Conservation (phyloP, 2,797 vertebrate species). For the Scleropages formosus region DNA sequence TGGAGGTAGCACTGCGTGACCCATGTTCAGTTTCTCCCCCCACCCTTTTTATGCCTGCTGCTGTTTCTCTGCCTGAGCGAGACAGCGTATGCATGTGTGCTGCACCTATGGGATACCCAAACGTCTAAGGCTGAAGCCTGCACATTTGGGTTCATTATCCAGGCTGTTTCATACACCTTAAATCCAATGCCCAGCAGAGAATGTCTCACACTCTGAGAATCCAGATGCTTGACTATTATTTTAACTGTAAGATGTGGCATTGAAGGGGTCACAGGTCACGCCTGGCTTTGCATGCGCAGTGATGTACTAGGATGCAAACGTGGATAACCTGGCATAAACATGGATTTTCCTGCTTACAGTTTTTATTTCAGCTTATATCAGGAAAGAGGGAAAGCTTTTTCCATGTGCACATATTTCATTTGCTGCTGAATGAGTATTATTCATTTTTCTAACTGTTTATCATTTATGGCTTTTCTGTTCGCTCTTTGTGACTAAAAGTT, state of each 20-base stretch:
- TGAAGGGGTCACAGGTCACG: not conserved
- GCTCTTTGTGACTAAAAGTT: not conserved
- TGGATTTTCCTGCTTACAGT: not conserved
- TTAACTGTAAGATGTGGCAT: not conserved
- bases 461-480: not conserved
- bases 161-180: not conserved
- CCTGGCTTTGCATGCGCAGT: not conserved
- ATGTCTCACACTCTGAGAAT: not conserved
- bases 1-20: slow-evolving; percentile 85
- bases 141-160: slow-evolving; percentile 10
- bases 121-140: slow-evolving; percentile 37
- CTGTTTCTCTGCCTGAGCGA: slow-evolving; percentile 53
- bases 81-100: slow-evolving; percentile 18
- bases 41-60: slow-evolving; percentile 46
- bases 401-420: slow-evolving; percentile 1
- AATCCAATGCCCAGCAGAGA: not conserved
- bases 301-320: not conserved
- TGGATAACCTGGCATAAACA: not conserved
- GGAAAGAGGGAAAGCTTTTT: not conserved
- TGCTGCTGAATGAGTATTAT: not conserved
- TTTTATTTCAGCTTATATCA: not conserved
- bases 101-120: not conserved
- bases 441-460: slow-evolving; percentile 14
- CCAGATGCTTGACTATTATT: not conserved
- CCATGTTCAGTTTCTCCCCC: slow-evolving; percentile 45